phyloP scores from a whole-genome alignment of 2,888 invertebrate species.

The Lacanobia wlatinum region DNA sequence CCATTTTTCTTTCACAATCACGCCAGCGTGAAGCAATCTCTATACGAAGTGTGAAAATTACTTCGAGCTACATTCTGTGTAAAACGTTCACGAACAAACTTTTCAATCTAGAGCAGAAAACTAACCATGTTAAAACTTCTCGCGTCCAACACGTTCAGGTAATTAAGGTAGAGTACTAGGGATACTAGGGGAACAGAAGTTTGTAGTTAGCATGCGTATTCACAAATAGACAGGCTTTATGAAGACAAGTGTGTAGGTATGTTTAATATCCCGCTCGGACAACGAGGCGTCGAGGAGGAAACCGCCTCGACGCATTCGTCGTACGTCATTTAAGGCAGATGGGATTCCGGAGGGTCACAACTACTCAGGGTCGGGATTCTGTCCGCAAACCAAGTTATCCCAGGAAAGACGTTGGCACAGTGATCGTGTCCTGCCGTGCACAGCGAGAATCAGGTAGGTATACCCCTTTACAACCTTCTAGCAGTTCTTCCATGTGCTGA shows the following conservation, averaged over 20 bases:
- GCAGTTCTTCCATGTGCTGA: too few relatives aligned
- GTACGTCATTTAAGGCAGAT: too few relatives aligned
- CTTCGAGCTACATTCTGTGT: conserved; percentile 17
- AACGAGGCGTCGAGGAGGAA: too few relatives aligned
- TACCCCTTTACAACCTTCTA: too few relatives aligned
- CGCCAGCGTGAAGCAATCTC: conserved; percentile 8
- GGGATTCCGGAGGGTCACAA: too few relatives aligned
- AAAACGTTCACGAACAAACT: conserved; percentile 41
- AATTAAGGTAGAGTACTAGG: conserved; percentile 16
- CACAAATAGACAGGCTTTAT: background rate
- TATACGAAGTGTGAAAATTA: conserved; percentile 29
- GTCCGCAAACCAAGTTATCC: too few relatives aligned
- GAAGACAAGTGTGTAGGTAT: background rate
- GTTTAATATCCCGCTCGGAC: too few relatives aligned
- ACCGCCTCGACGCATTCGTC: too few relatives aligned
- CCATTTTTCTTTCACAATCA: conserved; percentile 1
- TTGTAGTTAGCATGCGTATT: background rate
- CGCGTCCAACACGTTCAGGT: conserved; percentile 31
- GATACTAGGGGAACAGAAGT: conserved; percentile 4
- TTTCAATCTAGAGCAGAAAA: conserved; percentile 48
- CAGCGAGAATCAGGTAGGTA: too few relatives aligned
- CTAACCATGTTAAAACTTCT: conserved; percentile 46
- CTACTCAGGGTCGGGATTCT: too few relatives aligned
- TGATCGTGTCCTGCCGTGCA: too few relatives aligned
- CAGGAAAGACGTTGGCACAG: too few relatives aligned